Percentiles rank a stretch among this genome's conserved stretches.
phyloP scores from a whole-genome alignment of 2,113 vertebrate species.

The Pangasianodon gigas region DNA sequence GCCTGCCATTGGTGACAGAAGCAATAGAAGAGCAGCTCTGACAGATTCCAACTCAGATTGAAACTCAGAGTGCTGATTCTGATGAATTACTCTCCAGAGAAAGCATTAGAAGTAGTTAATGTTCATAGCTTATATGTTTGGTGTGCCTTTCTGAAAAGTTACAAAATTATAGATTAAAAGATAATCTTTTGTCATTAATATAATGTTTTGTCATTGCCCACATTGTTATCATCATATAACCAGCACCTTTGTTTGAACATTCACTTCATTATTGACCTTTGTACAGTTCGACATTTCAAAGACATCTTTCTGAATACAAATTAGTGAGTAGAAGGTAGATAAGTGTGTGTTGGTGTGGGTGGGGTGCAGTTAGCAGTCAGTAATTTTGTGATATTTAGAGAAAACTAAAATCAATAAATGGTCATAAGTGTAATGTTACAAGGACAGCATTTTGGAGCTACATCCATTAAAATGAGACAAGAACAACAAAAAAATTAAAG shows the following conservation, averaged over 20 bases:
- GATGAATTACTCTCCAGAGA: background rate
- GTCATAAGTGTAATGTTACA: background rate
- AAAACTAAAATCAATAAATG: background rate
- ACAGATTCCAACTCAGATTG: background rate
- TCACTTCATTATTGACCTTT: background rate
- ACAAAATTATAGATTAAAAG: background rate
- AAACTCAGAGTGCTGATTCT: background rate
- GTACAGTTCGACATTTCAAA: background rate
- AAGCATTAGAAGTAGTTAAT: background rate
- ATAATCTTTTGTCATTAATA: too few species aligned
- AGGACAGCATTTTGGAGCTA: background rate
- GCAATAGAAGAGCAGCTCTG: background rate
- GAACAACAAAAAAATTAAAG: too few species aligned
- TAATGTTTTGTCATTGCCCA: too few species aligned
- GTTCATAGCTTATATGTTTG: too few species aligned
- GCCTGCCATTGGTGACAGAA: background rate
- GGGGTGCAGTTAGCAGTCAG: background rate
- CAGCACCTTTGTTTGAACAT: background rate
- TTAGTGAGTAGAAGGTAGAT: background rate
- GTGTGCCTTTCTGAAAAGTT: background rate
- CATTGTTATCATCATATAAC: background rate
- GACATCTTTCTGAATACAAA: background rate
- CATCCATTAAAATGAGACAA: background rate
- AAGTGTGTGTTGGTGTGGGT: background rate
- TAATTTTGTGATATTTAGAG: background rate